Base-by-base conservation (phyloP, 2,797 vertebrate species). In the Helarctos malayanus region DNA sequence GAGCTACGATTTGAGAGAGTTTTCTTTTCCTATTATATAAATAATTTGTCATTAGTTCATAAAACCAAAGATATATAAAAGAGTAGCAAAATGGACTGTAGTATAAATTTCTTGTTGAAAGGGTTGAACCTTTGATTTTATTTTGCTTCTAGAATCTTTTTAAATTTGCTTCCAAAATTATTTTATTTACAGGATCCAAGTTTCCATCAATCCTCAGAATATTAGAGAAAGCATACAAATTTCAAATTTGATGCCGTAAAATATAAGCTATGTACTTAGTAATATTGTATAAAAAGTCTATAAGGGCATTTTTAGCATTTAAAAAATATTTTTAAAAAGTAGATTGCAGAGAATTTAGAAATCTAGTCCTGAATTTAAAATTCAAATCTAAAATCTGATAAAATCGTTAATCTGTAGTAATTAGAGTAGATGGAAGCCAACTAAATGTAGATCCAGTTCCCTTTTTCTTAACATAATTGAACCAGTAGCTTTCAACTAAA, bases 121-220 rank as follows among this genome's bases (percentile, higher is more conserved):
- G 76, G 16, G 47, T 65, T 92, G 71, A 91, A 88, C 32, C 68
- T 63, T 68, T 80, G 95, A 79, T 32, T 93, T 92, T 0, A 57
- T 35, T 97, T 79, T 87, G 32, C 65, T 93, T 94, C 27, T 29
- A 76, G 29, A 92, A 95, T 90, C 32, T 85, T 92, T 89, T 85
- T 54, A 12, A 83, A 81, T 91, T 96, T 94, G 32, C 45, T 83
- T 96, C 15, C 56, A 68, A 89, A 87, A 69, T 75, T 59, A 75
- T 82, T 84, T 97, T 95, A 32, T 35, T 88, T 52, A 47, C 38
- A 89, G 41, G 85, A 94, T 89, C 79, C 56, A 94, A 93, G 32
- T 75, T 71, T 95, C n/a, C 85, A 29, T 88, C n/a, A 90, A 73
- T 32, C 25, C 7, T 81, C 29, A 81, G 47, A 83, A 63, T 47